Evolutionary conservation across 2,113 vertebrate genomes (phyloP).

Genomic region (Pachyramphus minor): DNA sequence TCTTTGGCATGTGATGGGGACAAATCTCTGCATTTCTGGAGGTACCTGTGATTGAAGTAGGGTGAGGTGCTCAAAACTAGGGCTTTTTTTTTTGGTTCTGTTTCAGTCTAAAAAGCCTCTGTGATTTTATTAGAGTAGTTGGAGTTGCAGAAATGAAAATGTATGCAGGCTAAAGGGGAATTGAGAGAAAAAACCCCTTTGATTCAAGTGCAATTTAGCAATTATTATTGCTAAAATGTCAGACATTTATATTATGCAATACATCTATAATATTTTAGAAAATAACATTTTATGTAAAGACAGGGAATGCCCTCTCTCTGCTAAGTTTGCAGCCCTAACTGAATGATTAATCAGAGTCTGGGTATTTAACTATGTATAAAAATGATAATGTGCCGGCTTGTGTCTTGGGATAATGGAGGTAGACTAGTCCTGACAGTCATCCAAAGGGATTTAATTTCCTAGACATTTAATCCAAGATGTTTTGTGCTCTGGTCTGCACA

Average conservation of each 20-base stretch:
- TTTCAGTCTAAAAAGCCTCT: neutral
- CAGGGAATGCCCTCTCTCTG: neutral
- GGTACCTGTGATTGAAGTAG: neutral
- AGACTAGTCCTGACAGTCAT: neutral
- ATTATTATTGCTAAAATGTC: neutral
- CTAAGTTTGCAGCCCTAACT: neutral
- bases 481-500: neutral
- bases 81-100: neutral
- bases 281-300: neutral
- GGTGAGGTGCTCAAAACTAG: neutral
- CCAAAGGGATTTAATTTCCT: conserved; percentile 20
- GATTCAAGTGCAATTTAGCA: neutral
- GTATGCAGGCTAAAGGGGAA: neutral
- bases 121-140: neutral
- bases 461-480: neutral
- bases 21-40: neutral
- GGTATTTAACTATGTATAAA: conserved; percentile 31
- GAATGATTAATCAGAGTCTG: conserved; percentile 37
- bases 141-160: neutral
- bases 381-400: conserved; percentile 20
- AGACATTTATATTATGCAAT: neutral
- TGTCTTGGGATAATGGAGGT: conserved; percentile 11
- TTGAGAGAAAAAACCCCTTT: neutral
- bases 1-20: neutral
- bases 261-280: neutral